A percentile compares a stretch with the other conserved stretches of the same genome.
These are phyloP conservation scores for Scaptodrosophila latifasciaeformis DNA, from an alignment of 2,888 invertebrate species.

Conservation along the genomic window DNA sequence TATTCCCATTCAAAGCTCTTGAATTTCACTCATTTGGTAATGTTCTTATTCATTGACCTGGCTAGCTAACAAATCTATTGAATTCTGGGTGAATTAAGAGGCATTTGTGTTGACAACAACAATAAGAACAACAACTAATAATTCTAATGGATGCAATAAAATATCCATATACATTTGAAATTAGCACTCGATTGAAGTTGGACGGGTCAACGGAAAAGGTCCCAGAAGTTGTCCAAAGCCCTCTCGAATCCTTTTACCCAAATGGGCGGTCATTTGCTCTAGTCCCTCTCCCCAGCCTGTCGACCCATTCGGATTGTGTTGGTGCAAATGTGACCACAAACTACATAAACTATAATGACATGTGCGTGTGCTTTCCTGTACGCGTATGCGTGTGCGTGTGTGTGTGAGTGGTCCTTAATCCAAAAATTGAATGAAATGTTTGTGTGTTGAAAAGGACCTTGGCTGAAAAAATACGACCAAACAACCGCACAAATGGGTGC, in stretches of 20 bases:
- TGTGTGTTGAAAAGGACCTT: constrained; percentile 20
- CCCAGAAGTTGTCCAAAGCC: no score
- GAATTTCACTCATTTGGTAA: no score
- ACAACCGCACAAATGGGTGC: constrained; percentile 63
- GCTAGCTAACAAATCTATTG: no score
- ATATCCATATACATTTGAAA: constrained; percentile 68
- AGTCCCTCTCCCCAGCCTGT: constrained; percentile 20
- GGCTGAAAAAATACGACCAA: constrained; percentile 35
- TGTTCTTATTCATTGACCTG: no score
- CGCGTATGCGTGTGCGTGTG: constrained; percentile 7
- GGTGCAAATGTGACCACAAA: constrained; percentile 65
- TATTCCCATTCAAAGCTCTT: no score
- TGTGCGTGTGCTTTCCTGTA: constrained; percentile 10
- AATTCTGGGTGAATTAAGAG: no score
- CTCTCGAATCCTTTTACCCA: no score
- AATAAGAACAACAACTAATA: constrained; percentile 48
- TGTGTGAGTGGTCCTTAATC: constrained; percentile 30
- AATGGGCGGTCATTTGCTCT: no score
- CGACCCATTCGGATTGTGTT: constrained; percentile 55
- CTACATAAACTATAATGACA: constrained; percentile 66
- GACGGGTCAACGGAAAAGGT: no score
- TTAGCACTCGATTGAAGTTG: constrained; percentile 50
- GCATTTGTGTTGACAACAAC: constrained; percentile 17
- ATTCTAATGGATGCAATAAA: constrained; percentile 70
- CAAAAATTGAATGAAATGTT: constrained; percentile 59